Evolutionary conservation across 2,113 vertebrate species (phyloP), one percentile per base, ranked within the genome.

Genomic region (Pteropus alecto): DNA sequence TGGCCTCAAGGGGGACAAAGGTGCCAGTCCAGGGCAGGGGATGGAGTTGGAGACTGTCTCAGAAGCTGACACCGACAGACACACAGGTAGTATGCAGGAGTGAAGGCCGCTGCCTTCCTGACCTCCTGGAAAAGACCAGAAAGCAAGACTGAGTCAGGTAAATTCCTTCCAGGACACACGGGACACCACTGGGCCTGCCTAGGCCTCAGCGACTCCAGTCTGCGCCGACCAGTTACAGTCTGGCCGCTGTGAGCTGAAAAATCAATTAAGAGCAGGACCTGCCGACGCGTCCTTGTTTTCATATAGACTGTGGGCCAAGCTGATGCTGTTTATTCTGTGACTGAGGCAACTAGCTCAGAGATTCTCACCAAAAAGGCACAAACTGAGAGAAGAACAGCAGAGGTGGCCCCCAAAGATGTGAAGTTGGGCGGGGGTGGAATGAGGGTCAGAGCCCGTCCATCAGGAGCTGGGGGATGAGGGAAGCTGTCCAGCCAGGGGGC

Each of bases 281-380:
- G 18, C 30, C 24, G 16, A 61, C 7, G 26, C 0, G 5, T 33
- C 71, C 56, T 35, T 41, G 60, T 56, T 68, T 48, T 83, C 51
- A 48, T 2, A 82, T 15, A 41, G 63, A 58, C 60, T 24, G 12
- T 0, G 3, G 67, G 88, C 43, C 33, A 43, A 82, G 9, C 54
- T 10, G 7, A 19, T 6, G 38, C 78, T 67, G 46, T 78, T 60
- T 82, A 48, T 46, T 67, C 41, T 65, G 73, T 26, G 43, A 61
- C 70, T 43, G 15, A 70, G 33, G 60, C 14, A 61, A 43, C 33
- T 65, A 54, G 58, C 70, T 87, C 11, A 71, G 83, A 78, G 35
- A 87, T 51, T 84, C 84, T 41, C 28, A 67, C 24, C 11, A 58
- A 76, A 89, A 48, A 85, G 38, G 41, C 48, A 87, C 54, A 74